Evolutionary conservation across 2,888 invertebrate species (phyloP).

Genomic region (Drosophila histrio): DNA sequence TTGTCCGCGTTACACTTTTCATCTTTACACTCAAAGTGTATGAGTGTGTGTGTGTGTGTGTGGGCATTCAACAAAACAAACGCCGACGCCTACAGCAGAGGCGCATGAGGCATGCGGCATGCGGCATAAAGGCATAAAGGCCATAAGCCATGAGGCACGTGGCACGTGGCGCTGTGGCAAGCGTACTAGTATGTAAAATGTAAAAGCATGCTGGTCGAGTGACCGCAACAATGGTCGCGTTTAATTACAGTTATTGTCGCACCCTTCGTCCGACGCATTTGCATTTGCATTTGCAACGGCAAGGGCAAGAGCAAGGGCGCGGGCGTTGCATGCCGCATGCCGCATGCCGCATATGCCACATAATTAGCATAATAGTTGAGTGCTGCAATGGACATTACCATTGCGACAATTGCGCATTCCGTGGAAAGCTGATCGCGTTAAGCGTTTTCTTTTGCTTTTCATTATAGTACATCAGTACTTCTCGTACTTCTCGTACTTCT

Average conservation of each 20-base stretch:
- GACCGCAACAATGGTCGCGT: constrained; percentile 77
- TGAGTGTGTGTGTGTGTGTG: constrained; percentile 22
- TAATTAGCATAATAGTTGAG: constrained; percentile 68
- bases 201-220: constrained; percentile 60
- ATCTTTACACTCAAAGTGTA: constrained; percentile 14
- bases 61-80: constrained; percentile 66
- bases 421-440: constrained; percentile 11
- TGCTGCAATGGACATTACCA: constrained; percentile 31
- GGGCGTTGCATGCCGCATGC: constrained; percentile 40
- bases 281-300: constrained; percentile 47
- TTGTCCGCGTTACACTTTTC: constrained; percentile 55
- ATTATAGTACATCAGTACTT: too few relatives aligned
- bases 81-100: constrained; percentile 46
- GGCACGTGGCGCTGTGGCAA: constrained; percentile 20
- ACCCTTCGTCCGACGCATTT: constrained; percentile 67
- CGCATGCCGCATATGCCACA: constrained; percentile 22
- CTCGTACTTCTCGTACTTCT: too few relatives aligned
- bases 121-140: constrained; percentile 16
- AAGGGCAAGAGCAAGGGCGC: constrained; percentile 8
- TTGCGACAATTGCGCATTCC: constrained; percentile 60
- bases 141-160: constrained; percentile 27
- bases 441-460: constrained; percentile 38
- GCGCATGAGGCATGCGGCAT: constrained; percentile 6
- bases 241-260: constrained; percentile 78
- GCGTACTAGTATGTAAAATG: not conserved